A percentile compares a stretch with the other conserved stretches of the same genome.
Conservation (phyloP, 2,113 vertebrate species). For the Seriola aureovittata region DNA sequence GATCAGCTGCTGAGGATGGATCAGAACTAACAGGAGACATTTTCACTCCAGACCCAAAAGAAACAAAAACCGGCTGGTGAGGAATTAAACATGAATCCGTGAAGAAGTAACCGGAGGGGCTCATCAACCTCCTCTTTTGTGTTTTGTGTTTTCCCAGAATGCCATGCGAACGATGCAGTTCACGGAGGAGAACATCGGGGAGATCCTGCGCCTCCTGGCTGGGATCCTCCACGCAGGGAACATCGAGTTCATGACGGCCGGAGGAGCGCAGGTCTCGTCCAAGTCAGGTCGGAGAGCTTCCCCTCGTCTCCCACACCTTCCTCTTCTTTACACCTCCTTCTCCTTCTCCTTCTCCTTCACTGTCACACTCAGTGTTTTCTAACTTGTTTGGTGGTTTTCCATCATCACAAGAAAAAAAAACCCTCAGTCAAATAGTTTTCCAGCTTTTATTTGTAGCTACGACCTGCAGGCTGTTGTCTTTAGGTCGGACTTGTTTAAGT, state of each 20-base stretch:
- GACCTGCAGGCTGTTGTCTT: too few species aligned
- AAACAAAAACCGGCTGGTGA: background rate
- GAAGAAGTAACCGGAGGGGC: too few species aligned
- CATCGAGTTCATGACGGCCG: conserved; percentile 95
- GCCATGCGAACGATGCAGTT: conserved; percentile 97
- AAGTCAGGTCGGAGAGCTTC: conserved; percentile 88
- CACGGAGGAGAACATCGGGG: conserved; percentile 89
- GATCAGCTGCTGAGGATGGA: background rate
- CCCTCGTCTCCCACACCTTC: background rate
- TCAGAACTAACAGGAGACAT: background rate
- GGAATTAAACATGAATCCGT: too few species aligned
- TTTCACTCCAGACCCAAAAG: conserved; percentile 3
- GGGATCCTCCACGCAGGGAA: conserved; percentile 94
- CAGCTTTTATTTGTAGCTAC: too few species aligned
- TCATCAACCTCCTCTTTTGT: background rate
- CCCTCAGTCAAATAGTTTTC: too few species aligned
- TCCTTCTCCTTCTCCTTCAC: background rate
- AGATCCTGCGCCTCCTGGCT: conserved; percentile 92
- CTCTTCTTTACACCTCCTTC: background rate
- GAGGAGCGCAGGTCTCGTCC: conserved; percentile 94
- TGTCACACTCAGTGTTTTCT: background rate
- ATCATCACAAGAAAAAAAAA: too few species aligned
- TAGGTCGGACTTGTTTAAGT: too few species aligned
- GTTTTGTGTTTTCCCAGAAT: conserved; percentile 79
- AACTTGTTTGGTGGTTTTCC: too few species aligned